A percentile compares a stretch with the other conserved stretches of the same genome.
These are phyloP conservation scores for Blennius ocellaris DNA, from an alignment of 2,113 vertebrate species.

Conservation along the genomic window DNA sequence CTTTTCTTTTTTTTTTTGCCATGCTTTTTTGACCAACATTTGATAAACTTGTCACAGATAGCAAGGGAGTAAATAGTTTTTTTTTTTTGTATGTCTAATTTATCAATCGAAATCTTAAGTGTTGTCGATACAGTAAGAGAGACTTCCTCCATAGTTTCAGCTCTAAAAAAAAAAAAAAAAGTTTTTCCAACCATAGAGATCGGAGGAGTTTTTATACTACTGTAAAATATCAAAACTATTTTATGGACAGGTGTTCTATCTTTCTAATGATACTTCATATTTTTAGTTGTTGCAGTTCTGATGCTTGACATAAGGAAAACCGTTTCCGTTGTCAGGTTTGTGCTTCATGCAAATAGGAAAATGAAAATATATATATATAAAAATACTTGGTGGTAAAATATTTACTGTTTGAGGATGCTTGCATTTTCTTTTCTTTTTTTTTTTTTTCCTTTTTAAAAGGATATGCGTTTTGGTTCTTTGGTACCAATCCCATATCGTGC, in stretches of 20 bases:
- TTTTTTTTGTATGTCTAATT: constrained; percentile 69
- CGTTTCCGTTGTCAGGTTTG: constrained; percentile 67
- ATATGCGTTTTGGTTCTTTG: constrained; percentile 64
- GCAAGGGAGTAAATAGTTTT: constrained; percentile 49
- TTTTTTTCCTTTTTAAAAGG: constrained; percentile 39
- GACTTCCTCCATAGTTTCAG: constrained; percentile 52
- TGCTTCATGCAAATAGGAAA: constrained; percentile 83
- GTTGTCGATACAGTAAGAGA: constrained; percentile 53
- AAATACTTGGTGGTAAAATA: constrained; percentile 70
- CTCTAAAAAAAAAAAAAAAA: no score
- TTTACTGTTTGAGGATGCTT: constrained; percentile 73
- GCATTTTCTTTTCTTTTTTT: constrained; percentile 46
- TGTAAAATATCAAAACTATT: constrained; percentile 76
- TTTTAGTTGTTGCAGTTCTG: constrained; percentile 72
- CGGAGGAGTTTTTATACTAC: constrained; percentile 73
- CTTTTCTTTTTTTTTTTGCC: constrained; percentile 16
- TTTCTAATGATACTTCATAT: constrained; percentile 73
- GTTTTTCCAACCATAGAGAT: constrained; percentile 51
- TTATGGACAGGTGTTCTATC: constrained; percentile 76
- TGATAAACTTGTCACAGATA: constrained; percentile 56
- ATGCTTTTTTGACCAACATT: constrained; percentile 49
- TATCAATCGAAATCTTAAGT: constrained; percentile 65
- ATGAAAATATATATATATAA: constrained; percentile 42
- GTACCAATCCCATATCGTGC: constrained; percentile 73
- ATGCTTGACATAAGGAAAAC: constrained; percentile 64